Base-by-base conservation (phyloP, 2,888 invertebrate species). In the Timandra comae region DNA sequence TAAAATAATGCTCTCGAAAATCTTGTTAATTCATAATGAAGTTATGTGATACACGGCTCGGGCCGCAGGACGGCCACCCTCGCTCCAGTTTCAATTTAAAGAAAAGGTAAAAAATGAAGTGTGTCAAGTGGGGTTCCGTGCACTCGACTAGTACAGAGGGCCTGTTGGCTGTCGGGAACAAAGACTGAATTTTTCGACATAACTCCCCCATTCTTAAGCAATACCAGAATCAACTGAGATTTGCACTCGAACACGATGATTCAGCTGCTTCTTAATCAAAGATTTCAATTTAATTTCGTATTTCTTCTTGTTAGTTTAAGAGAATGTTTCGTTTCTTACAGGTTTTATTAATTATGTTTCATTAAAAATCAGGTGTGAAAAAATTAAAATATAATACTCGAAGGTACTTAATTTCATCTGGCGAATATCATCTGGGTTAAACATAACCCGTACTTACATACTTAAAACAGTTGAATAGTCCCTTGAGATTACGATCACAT, bases 51-150 rank as follows among this genome's bases (percentile, higher is more conserved):
- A 67, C 56, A 59, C 56, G 56, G 54, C 57, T 16, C 16, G 16
- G 16, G n/a, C n/a, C n/a, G n/a, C 16, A 3, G 59, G 60, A 63
- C 56, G 62, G 58, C 48, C 59, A 58, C 63, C 65, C 66, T 66
- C 62, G 70, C 53, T 69, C 70, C 65, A 67, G 69, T 75, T 76
- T 71, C 69, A 72, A 74, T 75, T 80, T 72, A 63, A 77, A 66
- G 71, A 65, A 72, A 74, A 74, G 76, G 76, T 72, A 77, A 79
- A 76, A 48, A 80, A 76, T 75, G 71, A 78, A 81, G 64, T 74
- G 71, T 79, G 80, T 81, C 80, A 79, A 80, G 80, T 74, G 75
- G 71, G 75, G 72, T 74, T 75, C 66, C 61, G 66, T 71, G 70
- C 71, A 65, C 76, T 75, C 61, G 38, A 57, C 56, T 59, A 57